Percentiles rank a stretch among this genome's conserved stretches.
Evolutionary conservation across 2,888 invertebrate species (phyloP).

Genomic region (Tortrix viridana): DNA sequence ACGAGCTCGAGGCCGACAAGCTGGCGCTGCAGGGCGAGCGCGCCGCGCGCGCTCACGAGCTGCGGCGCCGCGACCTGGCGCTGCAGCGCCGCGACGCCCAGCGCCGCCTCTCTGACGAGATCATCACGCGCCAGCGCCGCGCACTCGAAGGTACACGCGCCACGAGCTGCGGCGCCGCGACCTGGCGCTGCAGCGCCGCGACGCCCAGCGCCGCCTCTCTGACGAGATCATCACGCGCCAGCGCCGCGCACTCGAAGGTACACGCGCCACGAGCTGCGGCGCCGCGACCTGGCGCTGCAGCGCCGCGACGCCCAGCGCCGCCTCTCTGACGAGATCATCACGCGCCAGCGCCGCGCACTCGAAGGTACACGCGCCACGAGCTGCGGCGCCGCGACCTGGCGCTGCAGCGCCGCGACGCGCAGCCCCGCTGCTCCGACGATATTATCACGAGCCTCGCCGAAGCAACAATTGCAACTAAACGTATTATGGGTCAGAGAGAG

Average conservation of each 20-base stretch:
- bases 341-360: slow-evolving; percentile 92
- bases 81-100: slow-evolving; percentile 93
- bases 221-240: slow-evolving; percentile 97
- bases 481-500: too few species aligned
- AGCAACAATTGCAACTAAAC: too few species aligned
- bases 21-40: slow-evolving; percentile 95
- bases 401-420: too few species aligned
- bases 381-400: too few species aligned
- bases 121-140: slow-evolving; percentile 93
- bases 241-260: slow-evolving; percentile 92
- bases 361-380: slow-evolving; percentile 84
- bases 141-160: slow-evolving; percentile 89
- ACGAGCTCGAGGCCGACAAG: slow-evolving; percentile 97
- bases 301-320: slow-evolving; percentile 71
- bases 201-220: slow-evolving; percentile 86
- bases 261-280: too few species aligned
- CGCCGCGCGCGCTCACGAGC: slow-evolving; percentile 93
- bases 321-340: slow-evolving; percentile 96
- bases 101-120: slow-evolving; percentile 94
- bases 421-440: slow-evolving; percentile 92
- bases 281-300: too few species aligned
- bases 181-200: too few species aligned
- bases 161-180: too few species aligned
- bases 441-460: slow-evolving; percentile 94
- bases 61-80: slow-evolving; percentile 92